These are phyloP conservation scores for Thermophis baileyi DNA, from an alignment of 2,113 vertebrate genomes.

Conservation along the genomic window DNA sequence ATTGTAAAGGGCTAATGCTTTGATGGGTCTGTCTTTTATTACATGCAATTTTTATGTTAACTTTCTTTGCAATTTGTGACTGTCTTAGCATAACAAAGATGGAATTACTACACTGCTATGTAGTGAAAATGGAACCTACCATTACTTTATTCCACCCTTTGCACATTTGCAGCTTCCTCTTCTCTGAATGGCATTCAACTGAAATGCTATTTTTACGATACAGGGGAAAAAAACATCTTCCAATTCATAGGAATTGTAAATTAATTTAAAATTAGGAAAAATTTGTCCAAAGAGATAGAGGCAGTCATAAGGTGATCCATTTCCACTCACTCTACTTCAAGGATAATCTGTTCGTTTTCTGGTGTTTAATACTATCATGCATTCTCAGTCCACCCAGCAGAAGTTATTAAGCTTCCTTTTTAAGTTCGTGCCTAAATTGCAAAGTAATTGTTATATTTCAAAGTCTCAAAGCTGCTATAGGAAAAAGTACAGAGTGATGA, in stretches of 20 bases:
- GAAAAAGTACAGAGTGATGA: neutral
- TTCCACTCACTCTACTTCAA: neutral
- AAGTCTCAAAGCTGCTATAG: neutral
- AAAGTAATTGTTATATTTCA: neutral
- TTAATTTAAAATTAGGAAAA: neutral
- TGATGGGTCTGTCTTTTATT: neutral
- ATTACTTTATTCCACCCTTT: neutral
- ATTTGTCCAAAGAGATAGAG: neutral
- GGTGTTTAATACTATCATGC: neutral
- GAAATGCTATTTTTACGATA: neutral
- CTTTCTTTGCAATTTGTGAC: neutral
- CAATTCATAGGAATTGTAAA: neutral
- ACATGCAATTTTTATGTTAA: neutral
- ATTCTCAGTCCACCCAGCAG: neutral
- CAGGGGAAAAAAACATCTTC: neutral
- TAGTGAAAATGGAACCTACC: neutral
- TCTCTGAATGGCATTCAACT: neutral
- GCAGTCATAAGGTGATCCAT: neutral
- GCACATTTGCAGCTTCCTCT: neutral
- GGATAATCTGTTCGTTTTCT: neutral
- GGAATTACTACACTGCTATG: neutral
- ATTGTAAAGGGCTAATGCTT: neutral
- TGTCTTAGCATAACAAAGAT: neutral
- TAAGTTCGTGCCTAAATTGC: neutral
- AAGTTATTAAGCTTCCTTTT: neutral